Evolutionary conservation across 2,888 invertebrate species (phyloP).

Genomic region (Zeuzera pyrina): DNA sequence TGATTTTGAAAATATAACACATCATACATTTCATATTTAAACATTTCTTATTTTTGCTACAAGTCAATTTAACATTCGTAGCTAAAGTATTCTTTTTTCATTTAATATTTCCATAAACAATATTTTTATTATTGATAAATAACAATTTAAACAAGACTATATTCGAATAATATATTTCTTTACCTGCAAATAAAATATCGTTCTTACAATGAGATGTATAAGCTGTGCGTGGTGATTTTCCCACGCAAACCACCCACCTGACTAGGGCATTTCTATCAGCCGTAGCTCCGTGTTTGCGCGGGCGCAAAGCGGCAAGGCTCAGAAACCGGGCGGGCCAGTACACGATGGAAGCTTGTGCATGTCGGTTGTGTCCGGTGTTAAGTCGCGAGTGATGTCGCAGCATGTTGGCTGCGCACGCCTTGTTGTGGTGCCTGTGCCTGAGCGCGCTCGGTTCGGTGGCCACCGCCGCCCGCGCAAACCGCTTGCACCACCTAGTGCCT

Average conservation of each 20-base stretch:
- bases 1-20: no score
- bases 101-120: no score
- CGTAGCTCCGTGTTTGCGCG: slow-evolving; percentile 43
- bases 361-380: slow-evolving; percentile 46
- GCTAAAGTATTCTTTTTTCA: no score
- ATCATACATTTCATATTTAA: no score
- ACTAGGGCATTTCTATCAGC: slow-evolving; percentile 16
- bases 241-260: slow-evolving; percentile 27
- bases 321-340: slow-evolving; percentile 51
- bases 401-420: slow-evolving; percentile 58
- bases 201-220: no score
- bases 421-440: slow-evolving; percentile 56
- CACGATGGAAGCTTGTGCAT: slow-evolving; percentile 59
- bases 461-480: slow-evolving; percentile 34
- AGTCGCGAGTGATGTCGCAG: slow-evolving; percentile 64
- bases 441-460: slow-evolving; percentile 27
- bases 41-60: no score
- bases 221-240: no score
- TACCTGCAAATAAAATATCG: no score
- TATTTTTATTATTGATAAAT: no score
- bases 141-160: no score
- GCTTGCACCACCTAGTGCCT: slow-evolving; percentile 40
- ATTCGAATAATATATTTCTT: neutral
- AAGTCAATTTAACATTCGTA: no score
- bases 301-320: slow-evolving; percentile 35